phyloP scores from a whole-genome alignment of 2,797 vertebrate genomes.

The Esox masquinongy region DNA sequence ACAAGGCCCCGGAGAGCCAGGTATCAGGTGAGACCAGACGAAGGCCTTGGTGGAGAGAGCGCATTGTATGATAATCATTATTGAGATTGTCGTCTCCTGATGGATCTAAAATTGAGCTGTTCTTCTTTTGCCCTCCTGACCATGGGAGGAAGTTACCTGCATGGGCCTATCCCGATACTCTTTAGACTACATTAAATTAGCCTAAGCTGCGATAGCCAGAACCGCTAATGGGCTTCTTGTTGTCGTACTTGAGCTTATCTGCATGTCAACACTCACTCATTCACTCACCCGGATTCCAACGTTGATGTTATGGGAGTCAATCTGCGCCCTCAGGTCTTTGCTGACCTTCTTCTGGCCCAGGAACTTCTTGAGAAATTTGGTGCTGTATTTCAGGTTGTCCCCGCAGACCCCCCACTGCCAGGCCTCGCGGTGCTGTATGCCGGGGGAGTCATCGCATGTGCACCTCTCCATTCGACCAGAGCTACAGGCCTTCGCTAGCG shows the following conservation, averaged over 20 bases:
- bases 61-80: background rate
- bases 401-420: slow-evolving; percentile 99
- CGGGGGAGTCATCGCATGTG: slow-evolving; percentile 95
- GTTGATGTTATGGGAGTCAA: slow-evolving; percentile 93
- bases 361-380: slow-evolving; percentile 95
- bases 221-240: background rate
- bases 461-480: slow-evolving; percentile 97
- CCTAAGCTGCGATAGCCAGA: background rate
- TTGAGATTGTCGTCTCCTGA: background rate
- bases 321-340: slow-evolving; percentile 92
- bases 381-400: slow-evolving; percentile 98
- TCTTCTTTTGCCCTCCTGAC: slow-evolving; percentile 17
- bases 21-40: background rate
- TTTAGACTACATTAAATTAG: background rate
- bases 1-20: slow-evolving; percentile 46
- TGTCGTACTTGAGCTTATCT: background rate
- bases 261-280: slow-evolving; percentile 14
- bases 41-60: background rate
- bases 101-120: background rate
- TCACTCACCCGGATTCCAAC: slow-evolving; percentile 91
- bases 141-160: slow-evolving; percentile 20
- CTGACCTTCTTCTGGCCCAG: slow-evolving; percentile 90
- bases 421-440: slow-evolving; percentile 92
- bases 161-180: background rate
- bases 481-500: slow-evolving; percentile 93